Conservation (phyloP, 2,113 vertebrate genomes). For the Oreochromis niloticus region DNA sequence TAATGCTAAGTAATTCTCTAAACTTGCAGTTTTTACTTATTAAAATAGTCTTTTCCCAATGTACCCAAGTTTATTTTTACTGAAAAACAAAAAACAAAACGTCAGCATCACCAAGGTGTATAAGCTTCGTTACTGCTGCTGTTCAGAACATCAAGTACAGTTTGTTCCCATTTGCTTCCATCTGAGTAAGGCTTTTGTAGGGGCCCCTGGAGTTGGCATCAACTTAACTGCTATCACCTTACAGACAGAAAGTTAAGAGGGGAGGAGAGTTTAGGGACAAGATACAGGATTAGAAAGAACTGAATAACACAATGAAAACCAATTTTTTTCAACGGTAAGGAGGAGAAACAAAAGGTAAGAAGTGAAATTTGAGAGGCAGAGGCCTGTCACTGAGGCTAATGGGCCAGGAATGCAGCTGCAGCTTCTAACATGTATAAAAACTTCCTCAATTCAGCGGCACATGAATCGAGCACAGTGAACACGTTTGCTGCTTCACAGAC, state of each 20-base stretch:
- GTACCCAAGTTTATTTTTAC: neutral
- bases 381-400: constrained; percentile 10
- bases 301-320: neutral
- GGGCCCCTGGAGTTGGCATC: constrained; percentile 51
- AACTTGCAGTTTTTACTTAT: neutral
- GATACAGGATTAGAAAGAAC: constrained; percentile 16
- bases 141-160: constrained; percentile 36
- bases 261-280: neutral
- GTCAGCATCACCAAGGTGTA: neutral
- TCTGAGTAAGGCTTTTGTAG: constrained; percentile 38
- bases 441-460: neutral
- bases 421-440: constrained; percentile 48
- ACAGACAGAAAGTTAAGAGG: neutral
- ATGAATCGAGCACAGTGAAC: neutral
- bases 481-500: neutral
- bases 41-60: neutral
- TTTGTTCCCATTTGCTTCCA: constrained; percentile 37
- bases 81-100: neutral
- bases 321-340: neutral
- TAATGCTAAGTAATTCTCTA: neutral
- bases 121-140: neutral
- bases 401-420: constrained; percentile 53
- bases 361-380: neutral
- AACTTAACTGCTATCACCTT: constrained; percentile 53
- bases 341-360: neutral